These are phyloP conservation scores for Dolichomitus sp. DNA, from an alignment of 2,888 invertebrate genomes.

Conservation along the genomic window DNA sequence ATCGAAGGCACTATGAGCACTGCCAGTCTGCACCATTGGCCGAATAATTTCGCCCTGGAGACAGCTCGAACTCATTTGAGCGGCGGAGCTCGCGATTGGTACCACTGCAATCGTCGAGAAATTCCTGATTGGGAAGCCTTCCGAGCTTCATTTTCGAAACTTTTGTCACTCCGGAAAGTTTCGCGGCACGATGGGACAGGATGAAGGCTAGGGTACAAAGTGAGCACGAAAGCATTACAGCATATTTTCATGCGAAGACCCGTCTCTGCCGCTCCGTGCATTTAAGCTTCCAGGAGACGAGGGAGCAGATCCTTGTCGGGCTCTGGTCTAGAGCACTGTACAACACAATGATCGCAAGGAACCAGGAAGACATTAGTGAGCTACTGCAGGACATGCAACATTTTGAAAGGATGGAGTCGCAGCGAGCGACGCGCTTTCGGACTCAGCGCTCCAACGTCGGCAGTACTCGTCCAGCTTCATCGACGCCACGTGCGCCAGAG, in stretches of 20 bases:
- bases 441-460: not conserved
- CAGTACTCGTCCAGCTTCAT: not conserved
- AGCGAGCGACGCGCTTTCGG: not conserved
- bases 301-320: constrained; percentile 40
- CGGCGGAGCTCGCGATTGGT: constrained; percentile 34
- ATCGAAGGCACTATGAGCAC: constrained; percentile 29
- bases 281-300: constrained; percentile 14
- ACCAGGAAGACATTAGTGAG: not conserved
- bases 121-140: constrained; percentile 4
- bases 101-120: constrained; percentile 12
- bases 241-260: constrained; percentile 26
- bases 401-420: constrained; percentile 5
- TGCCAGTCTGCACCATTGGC: constrained; percentile 26
- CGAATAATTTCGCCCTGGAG: constrained; percentile 21
- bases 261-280: constrained; percentile 4
- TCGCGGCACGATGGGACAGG: constrained; percentile 7
- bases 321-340: constrained; percentile 31
- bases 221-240: constrained; percentile 11
- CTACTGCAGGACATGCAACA: constrained; percentile 14
- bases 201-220: constrained; percentile 31
- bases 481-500: not conserved
- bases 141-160: constrained; percentile 6
- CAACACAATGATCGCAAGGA: constrained; percentile 7
- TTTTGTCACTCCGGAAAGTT: constrained; percentile 25
- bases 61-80: constrained; percentile 25